Conservation (phyloP, 2,888 invertebrate species). For the Mythimna vitellina region DNA sequence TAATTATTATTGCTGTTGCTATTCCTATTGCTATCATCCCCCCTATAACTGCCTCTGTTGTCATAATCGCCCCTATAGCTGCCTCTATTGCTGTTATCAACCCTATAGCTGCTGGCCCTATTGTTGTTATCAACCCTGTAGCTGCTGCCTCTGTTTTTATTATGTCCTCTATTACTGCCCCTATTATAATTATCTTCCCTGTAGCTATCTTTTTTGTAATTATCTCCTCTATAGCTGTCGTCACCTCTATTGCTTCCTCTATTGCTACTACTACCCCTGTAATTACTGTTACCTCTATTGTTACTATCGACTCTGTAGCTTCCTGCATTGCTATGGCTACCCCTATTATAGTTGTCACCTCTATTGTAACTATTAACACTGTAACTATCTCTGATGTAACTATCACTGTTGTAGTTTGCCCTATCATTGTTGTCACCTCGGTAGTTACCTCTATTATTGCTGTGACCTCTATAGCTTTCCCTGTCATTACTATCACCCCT, state of each 20-base stretch:
- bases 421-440: neutral
- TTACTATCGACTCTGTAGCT: neutral
- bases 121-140: neutral
- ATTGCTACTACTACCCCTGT: neutral
- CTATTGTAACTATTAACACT: neutral
- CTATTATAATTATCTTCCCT: neutral
- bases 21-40: conserved; percentile 4
- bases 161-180: neutral
- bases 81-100: neutral
- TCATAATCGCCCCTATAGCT: conserved; percentile 3
- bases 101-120: neutral
- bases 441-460: neutral
- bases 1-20: conserved; percentile 7
- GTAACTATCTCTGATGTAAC: neutral
- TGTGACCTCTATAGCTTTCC: neutral
- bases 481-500: neutral
- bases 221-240: neutral
- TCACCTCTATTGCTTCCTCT: neutral
- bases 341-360: neutral
- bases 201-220: neutral
- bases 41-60: neutral
- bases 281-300: neutral
- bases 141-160: neutral
- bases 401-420: conserved; percentile 13
- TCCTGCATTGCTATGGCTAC: neutral